phyloP scores from a whole-genome alignment of 2,113 vertebrate species.

The Mesembrinibis cayennensis region DNA sequence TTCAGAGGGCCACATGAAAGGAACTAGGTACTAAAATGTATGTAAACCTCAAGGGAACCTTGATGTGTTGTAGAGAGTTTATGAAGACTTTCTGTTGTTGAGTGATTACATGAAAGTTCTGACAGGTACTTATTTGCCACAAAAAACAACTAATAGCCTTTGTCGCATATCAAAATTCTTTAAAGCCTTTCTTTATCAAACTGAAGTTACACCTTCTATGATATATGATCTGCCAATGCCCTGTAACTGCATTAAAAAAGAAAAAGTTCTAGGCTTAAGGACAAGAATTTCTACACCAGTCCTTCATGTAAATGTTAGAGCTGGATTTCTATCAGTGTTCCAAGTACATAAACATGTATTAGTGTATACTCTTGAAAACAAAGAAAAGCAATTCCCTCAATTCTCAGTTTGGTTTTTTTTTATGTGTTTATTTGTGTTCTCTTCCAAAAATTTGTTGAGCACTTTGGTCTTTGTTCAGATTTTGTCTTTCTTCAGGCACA shows the following conservation, averaged over 20 bases:
- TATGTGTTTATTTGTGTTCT: background rate
- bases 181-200: background rate
- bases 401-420: background rate
- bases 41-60: background rate
- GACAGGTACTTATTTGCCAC: background rate
- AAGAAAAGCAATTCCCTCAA: background rate
- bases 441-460: background rate
- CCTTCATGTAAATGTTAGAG: background rate
- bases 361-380: background rate
- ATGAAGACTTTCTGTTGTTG: background rate
- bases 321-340: background rate
- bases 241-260: background rate
- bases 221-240: background rate
- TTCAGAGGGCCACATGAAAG: background rate
- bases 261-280: background rate
- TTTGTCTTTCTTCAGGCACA: background rate
- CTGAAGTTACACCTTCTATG: background rate
- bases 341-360: background rate
- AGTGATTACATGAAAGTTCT: background rate
- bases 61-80: background rate
- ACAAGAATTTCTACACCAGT: background rate
- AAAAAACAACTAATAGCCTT: background rate
- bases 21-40: background rate
- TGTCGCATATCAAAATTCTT: background rate
- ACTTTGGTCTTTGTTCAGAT: background rate